These are phyloP conservation scores for Marmota monax DNA, from an alignment of 2,113 vertebrate species.

Conservation along the genomic window DNA sequence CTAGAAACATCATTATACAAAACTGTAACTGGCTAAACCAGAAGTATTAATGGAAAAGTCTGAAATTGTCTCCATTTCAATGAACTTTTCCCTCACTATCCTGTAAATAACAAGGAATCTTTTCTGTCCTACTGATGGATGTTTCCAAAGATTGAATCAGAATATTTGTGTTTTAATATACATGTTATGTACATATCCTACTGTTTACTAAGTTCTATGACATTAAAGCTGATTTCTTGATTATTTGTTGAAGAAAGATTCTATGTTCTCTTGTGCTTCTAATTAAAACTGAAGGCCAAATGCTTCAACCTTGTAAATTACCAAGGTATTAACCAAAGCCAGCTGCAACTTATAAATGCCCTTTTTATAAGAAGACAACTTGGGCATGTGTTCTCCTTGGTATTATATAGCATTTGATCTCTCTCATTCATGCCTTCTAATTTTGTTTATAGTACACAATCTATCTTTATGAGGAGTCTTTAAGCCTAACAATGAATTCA, in stretches of 20 bases:
- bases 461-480: conserved; percentile 67
- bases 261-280: conserved; percentile 59
- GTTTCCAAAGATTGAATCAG: conserved; percentile 25
- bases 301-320: conserved; percentile 71
- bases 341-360: conserved; percentile 72
- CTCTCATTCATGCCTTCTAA: conserved; percentile 43
- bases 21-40: background rate
- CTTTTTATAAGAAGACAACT: conserved; percentile 64
- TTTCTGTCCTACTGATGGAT: background rate
- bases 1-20: background rate
- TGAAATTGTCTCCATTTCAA: background rate
- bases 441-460: conserved; percentile 61
- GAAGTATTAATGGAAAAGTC: background rate
- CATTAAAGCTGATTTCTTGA: background rate
- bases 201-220: background rate
- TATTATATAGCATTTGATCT: conserved; percentile 59
- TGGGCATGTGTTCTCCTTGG: conserved; percentile 46
- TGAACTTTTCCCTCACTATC: conserved; percentile 30
- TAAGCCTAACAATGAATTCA: conserved; percentile 39
- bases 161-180: background rate
- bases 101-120: background rate
- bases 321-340: conserved; percentile 66
- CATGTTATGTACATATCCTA: background rate
- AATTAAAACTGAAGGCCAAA: conserved; percentile 66
- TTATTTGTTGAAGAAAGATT: conserved; percentile 54